Base-by-base conservation (phyloP, 2,888 invertebrate species). In the Taenaris catops region DNA sequence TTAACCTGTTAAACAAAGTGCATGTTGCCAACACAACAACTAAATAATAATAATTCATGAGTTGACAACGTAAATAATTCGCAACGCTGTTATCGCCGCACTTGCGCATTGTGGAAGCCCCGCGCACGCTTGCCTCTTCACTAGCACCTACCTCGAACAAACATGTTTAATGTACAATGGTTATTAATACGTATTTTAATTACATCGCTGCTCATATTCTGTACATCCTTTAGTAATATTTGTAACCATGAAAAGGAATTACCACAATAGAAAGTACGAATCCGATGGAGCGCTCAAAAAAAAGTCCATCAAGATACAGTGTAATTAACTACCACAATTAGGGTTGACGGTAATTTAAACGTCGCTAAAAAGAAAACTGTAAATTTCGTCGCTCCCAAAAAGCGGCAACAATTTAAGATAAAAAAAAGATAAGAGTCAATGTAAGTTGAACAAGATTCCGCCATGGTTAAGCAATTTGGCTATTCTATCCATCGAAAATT, bases 31-130 rank as follows among this genome's bases (percentile, higher is more conserved):
- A 44, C 27, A 37, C 23, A 70, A 68, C 66, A 66, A 68, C 66
- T 67, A 63, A 64, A 71, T 71, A 70, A 73, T 72, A 73, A 71
- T 71, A 73, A 74, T 74, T 75, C 72, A 75, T 71, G 75, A 73
- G 73, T 75, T 78, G 78, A 74, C 79, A 78, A 73, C 64, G 76
- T 73, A 73, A 78, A 76, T 79, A 70, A 78, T 79, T 75, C 64
- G 74, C 71, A 64, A 65, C 58, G 56, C 65, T 59, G 71, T 74
- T 76, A 76, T 76, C 73, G 67, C 55, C 55, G 73, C 72, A 69
- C 79, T 72, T 79, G 80, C 78, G 76, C 73, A 66, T 65, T 71
- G 63, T 62, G 60, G 59, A 58, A 63, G 64, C 51, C 62, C 63
- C 40, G 61, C 41, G 27, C 62, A 65, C 64, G 62, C 71, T 76